Evolutionary conservation across 2,797 vertebrate species (phyloP), one percentile per base, ranked within the genome.

Genomic region (Xiphophorus birchmanni): DNA sequence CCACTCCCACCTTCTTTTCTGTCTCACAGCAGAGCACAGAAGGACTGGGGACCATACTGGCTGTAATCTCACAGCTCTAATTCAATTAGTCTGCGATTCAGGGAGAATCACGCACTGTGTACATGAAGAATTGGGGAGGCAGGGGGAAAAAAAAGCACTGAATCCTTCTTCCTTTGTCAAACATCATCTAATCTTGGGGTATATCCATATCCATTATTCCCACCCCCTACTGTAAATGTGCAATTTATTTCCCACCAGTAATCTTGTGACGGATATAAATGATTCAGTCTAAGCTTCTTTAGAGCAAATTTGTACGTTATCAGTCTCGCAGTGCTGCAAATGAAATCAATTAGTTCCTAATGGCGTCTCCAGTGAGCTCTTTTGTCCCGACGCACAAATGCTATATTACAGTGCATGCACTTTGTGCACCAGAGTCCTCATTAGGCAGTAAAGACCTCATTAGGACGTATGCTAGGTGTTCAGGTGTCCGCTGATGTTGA

Each of bases 291-390:
- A 45, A 84, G 82, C 85, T 80, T 85, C 76, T 88, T 89, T 82
- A 75, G 63, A 79, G 80, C 42, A 86, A 74, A 91, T 93, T 80
- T 92, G 90, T 88, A 11, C 65, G 21, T 82, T 60, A 83, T 93
- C 87, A 78, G 84, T 92, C 80, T 90, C 77, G 76, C 65, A 89
- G 90, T 83, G 74, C 67, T 8, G 8, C 71, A 90, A 92, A 94
- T 92, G 12, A 92, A 94, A 93, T 93, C 88, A 92, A 90, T 94
- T 93, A 90, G 89, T 65, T 60, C 80, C 80, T 94, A 92, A 94
- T 93, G 84, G 93, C 90, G 91, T 92, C 94, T 93, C 87, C 52
- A 71, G 88, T 87, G 82, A 81, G 86, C 86, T 78, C 86, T 77
- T 90, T 79, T 42, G 29, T 58, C 37, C 37, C 71, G 56, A 29